Evolutionary conservation across 2,797 vertebrate species (phyloP), one percentile per base, ranked within the genome.

Genomic region (Phoebastria nigripes): DNA sequence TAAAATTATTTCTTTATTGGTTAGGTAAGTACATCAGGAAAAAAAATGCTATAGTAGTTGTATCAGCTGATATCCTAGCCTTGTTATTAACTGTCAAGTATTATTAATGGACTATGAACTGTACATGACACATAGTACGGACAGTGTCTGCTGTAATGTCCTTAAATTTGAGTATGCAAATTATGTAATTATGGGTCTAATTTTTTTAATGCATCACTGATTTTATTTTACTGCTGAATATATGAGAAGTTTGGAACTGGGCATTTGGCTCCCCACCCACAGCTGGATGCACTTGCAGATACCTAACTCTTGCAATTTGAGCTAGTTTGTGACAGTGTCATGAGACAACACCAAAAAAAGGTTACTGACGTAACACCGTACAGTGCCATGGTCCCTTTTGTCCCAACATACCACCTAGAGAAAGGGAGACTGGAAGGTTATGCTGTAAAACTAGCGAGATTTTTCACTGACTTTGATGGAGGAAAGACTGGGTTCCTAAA

Each of bases 381-480:
- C 11, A 56, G 46, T 41, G 37, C 51, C 28, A 3, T 2, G 3
- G 26, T 16, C 52, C 24, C 35, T 77, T 72, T 59, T 24, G 29
- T 61, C 46, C 74, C 58, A 65, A 5, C 17, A 29, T 2, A n/a
- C 2, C 46, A 26, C 31, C 11, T 19, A 59, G 46, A 51, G 37
- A 80, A 77, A 41, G 15, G 26, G 41, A 82, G n/a, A 26, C n/a
- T 65, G 67, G 46, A 63, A 90, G 24, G 6, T 6, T 28, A 31
- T 0, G 0, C 37, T 35, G 6, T 47, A 39, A 61, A 94, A 51
- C 14, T 20, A 42, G 73, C 0, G 5, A 62, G 76, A 12, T 19
- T 66, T 82, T 74, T 81, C 61, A 54, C 28, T 2, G 4, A 6
- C 62, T 55, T 55, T 31, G 37, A 24, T 37, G 31, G 76, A 72